Evolutionary conservation across 2,113 vertebrate genomes (phyloP).

Genomic region (Pithys albifrons): DNA sequence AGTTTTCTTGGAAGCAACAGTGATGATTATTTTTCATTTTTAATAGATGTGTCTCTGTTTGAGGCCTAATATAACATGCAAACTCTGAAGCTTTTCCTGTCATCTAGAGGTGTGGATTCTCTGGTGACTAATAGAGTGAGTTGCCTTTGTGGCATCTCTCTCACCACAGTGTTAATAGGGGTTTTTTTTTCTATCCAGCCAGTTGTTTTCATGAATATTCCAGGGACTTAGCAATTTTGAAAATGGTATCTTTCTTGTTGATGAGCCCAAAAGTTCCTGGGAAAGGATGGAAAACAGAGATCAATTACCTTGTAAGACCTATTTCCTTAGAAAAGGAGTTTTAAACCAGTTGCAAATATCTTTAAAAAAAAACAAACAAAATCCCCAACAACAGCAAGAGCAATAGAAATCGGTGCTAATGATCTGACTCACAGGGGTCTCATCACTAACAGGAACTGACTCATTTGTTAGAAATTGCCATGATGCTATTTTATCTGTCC

Average conservation of each 20-base stretch:
- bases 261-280: neutral
- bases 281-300: neutral
- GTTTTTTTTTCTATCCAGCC: neutral
- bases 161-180: neutral
- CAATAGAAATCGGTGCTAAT: neutral
- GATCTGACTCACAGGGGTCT: conserved; percentile 24
- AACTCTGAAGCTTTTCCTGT: conserved; percentile 4
- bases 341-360: neutral
- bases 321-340: neutral
- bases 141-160: neutral
- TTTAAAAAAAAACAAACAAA: neutral
- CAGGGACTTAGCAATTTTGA: neutral
- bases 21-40: neutral
- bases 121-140: neutral
- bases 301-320: neutral
- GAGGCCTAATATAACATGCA: neutral
- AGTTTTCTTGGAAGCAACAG: neutral
- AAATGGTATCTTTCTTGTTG: neutral
- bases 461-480: conserved; percentile 15
- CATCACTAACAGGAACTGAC: conserved; percentile 33
- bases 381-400: neutral
- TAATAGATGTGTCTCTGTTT: neutral
- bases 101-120: conserved; percentile 23
- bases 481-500: neutral
- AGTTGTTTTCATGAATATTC: neutral